A percentile compares a stretch with the other conserved stretches of the same genome.
Evolutionary conservation across 2,113 vertebrate species (phyloP).

Genomic region (Pimephales promelas): DNA sequence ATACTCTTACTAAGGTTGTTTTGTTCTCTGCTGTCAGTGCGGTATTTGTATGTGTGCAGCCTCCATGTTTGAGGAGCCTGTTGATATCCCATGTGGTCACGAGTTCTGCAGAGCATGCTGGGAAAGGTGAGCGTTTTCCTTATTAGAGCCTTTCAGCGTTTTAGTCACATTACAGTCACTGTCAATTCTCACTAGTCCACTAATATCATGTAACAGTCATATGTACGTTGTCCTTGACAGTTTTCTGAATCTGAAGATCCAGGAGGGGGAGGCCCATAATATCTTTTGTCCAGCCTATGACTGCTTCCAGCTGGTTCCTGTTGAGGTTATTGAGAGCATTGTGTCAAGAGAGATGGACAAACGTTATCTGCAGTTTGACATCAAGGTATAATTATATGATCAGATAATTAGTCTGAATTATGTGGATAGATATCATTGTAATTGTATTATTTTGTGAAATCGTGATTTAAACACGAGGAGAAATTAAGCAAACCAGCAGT

Average conservation of each 20-base stretch:
- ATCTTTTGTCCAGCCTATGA: constrained; percentile 98
- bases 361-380: constrained; percentile 97
- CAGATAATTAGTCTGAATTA: not conserved
- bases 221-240: constrained; percentile 68
- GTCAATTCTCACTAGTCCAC: not conserved
- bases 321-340: constrained; percentile 97
- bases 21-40: constrained; percentile 78
- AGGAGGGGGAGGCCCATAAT: constrained; percentile 98
- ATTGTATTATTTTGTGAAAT: not conserved
- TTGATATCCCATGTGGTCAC: constrained; percentile 96
- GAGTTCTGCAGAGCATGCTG: constrained; percentile 97
- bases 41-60: constrained; percentile 97
- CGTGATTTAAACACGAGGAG: not conserved
- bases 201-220: not conserved
- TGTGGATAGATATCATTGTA: not conserved
- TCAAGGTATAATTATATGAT: constrained; percentile 82
- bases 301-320: constrained; percentile 97
- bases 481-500: not conserved
- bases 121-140: constrained; percentile 85
- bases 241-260: constrained; percentile 98
- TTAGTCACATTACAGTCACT: constrained; percentile 45
- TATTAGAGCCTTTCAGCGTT: not conserved
- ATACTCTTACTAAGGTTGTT: constrained; percentile 1
- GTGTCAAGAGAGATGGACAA: constrained; percentile 99
- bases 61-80: constrained; percentile 93